Base-by-base conservation (phyloP, 2,888 invertebrate species). In the Macrostomum cliftonense region DNA sequence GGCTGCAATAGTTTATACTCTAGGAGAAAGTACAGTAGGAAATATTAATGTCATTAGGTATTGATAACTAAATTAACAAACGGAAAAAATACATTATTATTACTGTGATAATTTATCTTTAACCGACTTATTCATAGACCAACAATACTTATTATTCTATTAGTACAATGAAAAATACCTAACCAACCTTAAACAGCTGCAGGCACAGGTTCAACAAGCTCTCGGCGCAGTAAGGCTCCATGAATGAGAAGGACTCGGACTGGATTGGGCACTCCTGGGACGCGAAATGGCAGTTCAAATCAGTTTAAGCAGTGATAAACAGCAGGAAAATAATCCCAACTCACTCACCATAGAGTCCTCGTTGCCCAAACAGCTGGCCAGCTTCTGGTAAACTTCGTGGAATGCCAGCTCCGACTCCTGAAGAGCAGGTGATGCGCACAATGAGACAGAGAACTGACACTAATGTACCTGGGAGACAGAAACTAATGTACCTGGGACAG, bases 181-280 rank as follows among this genome's bases (percentile, higher is more conserved):
- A 19, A 20, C 53, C 40, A 53, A 66, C 66, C 61, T 67, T 66
- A 43, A 65, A 57, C 39, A 67, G 59, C 50, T 61, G 60, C 17
- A 61, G 57, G 53, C 64, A 63, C 39, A 66, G 59, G 46, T 61
- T 61, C 13, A 67, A 57, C 43, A 65, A 56, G 1, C 65, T 64
- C 51, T 67, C 66, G 7, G 66, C 61, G 28, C 59, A 58, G 55
- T 63, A 66, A 17, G 64, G 64, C 54, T 65, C 64, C 44, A 64
- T 48, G 47, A 53, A 52, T 16, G 19, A 13, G 47, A 44, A 44
- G 5, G 44, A 16, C 14, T 20, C 28, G 7, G 16, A 19, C n/a
- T 28, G 46, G 11, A 46, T 12, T 2, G 46, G 46, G 16, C 46
- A 16, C 13, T 19, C 16, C 44, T 44, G 14, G 21, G 20, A 16